Conservation (phyloP, 2,888 invertebrate species). For the Oligia fasciuncula region DNA sequence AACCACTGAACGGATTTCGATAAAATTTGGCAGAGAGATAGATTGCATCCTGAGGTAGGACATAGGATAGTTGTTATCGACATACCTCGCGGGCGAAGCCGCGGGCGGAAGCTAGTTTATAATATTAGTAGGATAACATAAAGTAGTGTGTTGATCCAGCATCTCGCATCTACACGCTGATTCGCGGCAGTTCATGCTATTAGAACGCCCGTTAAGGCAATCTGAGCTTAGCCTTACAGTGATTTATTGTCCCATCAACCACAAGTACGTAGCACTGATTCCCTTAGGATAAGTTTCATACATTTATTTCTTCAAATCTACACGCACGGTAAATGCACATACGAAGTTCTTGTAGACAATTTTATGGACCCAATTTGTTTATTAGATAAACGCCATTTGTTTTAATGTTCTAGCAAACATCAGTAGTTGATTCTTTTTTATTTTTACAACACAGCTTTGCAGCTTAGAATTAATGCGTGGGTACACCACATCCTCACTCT, state of each 20-base stretch:
- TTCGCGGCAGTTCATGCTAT: neutral
- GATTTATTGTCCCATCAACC: slow-evolving; percentile 31
- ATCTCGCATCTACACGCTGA: neutral
- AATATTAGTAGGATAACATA: neutral
- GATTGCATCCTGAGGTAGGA: too few species aligned
- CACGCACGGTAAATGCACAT: slow-evolving; percentile 27
- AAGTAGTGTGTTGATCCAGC: neutral
- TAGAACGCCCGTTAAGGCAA: slow-evolving; percentile 8
- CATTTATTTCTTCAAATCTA: slow-evolving; percentile 38
- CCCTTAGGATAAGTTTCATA: slow-evolving; percentile 15
- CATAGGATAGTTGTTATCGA: too few species aligned
- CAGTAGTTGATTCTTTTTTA: neutral
- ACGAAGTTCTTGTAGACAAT: slow-evolving; percentile 25
- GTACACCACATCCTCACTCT: neutral
- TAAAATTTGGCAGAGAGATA: too few species aligned
- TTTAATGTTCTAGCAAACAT: neutral
- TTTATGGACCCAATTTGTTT: slow-evolving; percentile 57
- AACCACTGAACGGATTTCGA: too few species aligned
- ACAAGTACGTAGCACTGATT: slow-evolving; percentile 28
- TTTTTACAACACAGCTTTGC: neutral
- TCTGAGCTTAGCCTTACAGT: slow-evolving; percentile 18
- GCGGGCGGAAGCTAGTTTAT: too few species aligned
- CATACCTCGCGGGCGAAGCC: too few species aligned
- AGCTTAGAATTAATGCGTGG: neutral
- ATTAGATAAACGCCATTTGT: slow-evolving; percentile 48